phyloP scores from a whole-genome alignment of 2,113 vertebrate genomes.

The Porphyrio hochstetteri region DNA sequence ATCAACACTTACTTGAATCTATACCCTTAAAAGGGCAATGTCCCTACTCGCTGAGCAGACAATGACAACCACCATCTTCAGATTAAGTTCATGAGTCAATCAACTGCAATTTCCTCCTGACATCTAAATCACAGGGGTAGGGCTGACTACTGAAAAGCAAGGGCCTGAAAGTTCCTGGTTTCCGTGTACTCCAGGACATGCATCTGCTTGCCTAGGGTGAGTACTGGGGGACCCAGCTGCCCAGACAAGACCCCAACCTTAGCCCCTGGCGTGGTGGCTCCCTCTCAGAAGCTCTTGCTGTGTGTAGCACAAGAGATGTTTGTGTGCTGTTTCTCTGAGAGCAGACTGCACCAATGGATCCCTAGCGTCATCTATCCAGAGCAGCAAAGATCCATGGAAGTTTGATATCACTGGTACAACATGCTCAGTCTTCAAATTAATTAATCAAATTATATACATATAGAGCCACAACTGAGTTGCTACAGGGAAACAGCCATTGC shows the following conservation, averaged over 20 bases:
- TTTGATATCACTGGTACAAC: neutral
- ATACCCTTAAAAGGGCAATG: neutral
- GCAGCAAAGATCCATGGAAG: neutral
- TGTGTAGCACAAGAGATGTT: accelerated
- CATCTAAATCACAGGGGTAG: neutral
- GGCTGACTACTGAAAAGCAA: neutral
- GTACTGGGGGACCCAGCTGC: neutral
- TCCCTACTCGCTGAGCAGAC: neutral
- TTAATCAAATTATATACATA: neutral
- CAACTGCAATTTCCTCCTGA: neutral
- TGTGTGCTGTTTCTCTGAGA: neutral
- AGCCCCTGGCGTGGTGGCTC: no score
- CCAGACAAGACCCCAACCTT: neutral
- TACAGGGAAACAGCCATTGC: neutral
- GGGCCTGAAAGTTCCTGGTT: neutral
- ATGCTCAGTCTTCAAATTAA: neutral
- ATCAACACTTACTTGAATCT: neutral
- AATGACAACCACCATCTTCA: neutral
- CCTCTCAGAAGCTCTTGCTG: neutral
- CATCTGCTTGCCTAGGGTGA: neutral
- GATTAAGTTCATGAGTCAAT: neutral
- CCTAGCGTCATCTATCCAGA: neutral
- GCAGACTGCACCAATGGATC: neutral
- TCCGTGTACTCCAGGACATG: no score
- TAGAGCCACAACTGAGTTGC: neutral